Percentiles rank a stretch among this genome's conserved stretches.
These are phyloP conservation scores for Lordiphosa clarofinis DNA, from an alignment of 1,140 invertebrate genomes.

Conservation along the genomic window DNA sequence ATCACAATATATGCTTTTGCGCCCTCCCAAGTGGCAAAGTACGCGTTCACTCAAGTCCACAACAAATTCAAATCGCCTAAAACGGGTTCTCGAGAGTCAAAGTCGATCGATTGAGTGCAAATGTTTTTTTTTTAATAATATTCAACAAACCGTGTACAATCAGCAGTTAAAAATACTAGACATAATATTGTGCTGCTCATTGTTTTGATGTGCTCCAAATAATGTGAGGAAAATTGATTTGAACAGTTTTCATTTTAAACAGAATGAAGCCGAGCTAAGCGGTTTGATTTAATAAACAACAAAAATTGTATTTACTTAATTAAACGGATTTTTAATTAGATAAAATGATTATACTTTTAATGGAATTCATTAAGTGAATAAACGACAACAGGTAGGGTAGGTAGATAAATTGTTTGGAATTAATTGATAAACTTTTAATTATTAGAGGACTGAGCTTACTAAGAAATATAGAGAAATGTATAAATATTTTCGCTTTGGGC, in stretches of 20 bases:
- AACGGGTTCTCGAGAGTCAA: conserved; percentile 9
- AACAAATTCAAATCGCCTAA: conserved; percentile 35
- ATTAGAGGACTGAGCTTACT: too few relatives aligned
- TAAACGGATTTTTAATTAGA: background rate
- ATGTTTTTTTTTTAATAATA: conserved; percentile 15
- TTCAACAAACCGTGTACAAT: conserved; percentile 1
- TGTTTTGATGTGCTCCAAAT: conserved; percentile 2
- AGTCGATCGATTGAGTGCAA: conserved; percentile 32
- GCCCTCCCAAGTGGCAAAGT: conserved; percentile 43
- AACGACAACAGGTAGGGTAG: too few relatives aligned
- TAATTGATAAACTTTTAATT: too few relatives aligned
- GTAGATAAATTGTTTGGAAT: too few relatives aligned
- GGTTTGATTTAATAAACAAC: background rate
- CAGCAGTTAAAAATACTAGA: background rate
- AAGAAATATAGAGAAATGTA: too few relatives aligned
- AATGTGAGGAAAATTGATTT: too few relatives aligned
- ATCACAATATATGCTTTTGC: conserved; percentile 32
- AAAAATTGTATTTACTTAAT: background rate
- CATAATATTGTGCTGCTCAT: background rate
- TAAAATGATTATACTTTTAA: too few relatives aligned
- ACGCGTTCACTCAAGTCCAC: conserved; percentile 20
- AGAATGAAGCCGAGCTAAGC: background rate
- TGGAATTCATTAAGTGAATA: too few relatives aligned
- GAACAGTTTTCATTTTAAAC: too few relatives aligned
- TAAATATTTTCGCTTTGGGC: too few relatives aligned